Evolutionary conservation across 2,797 vertebrate species (phyloP).

Genomic region (Lates japonicus): DNA sequence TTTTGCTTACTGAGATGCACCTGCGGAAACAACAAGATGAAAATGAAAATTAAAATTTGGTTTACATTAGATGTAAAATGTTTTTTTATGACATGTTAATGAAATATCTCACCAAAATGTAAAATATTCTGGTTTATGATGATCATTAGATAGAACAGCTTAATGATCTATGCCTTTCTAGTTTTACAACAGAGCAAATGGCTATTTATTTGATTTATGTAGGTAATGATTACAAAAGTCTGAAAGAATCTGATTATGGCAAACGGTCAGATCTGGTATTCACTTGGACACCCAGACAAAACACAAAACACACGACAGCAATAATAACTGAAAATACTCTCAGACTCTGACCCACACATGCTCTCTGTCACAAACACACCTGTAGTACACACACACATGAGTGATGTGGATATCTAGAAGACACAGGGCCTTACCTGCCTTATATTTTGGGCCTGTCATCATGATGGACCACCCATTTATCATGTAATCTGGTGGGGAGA

Average conservation of each 20-base stretch:
- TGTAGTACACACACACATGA: constrained; percentile 16
- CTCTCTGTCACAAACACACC: constrained; percentile 7
- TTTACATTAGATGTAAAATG: background rate
- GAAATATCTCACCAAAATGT: background rate
- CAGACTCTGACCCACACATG: constrained; percentile 5
- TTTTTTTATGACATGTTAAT: background rate
- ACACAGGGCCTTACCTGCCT: constrained; percentile 80
- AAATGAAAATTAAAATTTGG: too few species aligned
- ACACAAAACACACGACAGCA: background rate
- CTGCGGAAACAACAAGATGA: too few species aligned
- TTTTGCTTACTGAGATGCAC: too few species aligned
- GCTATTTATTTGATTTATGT: background rate
- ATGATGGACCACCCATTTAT: constrained; percentile 97
- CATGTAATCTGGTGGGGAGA: constrained; percentile 96
- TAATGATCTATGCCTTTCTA: too few species aligned
- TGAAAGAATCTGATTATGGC: background rate
- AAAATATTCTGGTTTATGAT: background rate
- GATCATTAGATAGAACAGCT: background rate
- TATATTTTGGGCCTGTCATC: constrained; percentile 95
- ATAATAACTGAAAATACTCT: constrained; percentile 33
- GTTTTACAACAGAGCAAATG: background rate
- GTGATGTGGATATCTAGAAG: constrained; percentile 67
- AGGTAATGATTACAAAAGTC: background rate
- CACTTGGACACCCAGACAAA: background rate
- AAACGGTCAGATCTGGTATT: background rate